Evolutionary conservation across 2,113 vertebrate genomes (phyloP), one percentile per base, ranked within the genome.

Genomic region (Elaphurus davidianus): DNA sequence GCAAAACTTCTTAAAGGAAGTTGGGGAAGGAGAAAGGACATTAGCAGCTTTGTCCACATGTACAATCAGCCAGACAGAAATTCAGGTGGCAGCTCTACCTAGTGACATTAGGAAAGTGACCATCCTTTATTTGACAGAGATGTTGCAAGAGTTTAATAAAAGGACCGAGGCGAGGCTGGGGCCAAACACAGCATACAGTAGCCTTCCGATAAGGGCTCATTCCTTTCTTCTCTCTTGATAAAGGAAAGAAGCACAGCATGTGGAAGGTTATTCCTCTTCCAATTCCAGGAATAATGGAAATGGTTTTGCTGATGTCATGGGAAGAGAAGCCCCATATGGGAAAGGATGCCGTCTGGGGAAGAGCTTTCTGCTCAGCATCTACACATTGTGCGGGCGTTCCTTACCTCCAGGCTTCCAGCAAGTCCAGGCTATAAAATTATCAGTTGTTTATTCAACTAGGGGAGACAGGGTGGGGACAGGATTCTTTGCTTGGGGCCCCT

Each of bases 261-360:
- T 5, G n/a, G 43, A 87, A 96, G 93, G 91, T 62, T 83, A 78
- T 43, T 19, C 36, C 21, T 33, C 92, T 43, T 90, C 55, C 36
- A 10, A 5, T 85, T 94, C 76, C 90, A 60, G 94, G 92, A 97
- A 90, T 50, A 62, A 71, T 59, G 27, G 90, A 85, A 76, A 81
- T 30, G 71, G 82, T 90, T 96, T 89, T 96, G 96, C 96, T 97
- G 85, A 97, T 55, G 85, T 94, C 85, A 21, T 88, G 96, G 88
- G 94, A 96, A 93, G 95, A 52, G 30, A 21, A 45, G 62, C 43
- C 85, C 91, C 93, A 12, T 52, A 14, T 67, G 96, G 88, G 94
- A 85, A 96, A 6, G 23, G 50, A 71, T 47, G n/a, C 92, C 23
- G 27, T 71, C 91, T 94, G 76, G 52, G 52, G 90, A 60, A 57